Evolutionary conservation across 2,113 vertebrate genomes (phyloP).

Genomic region (Antennarius striatus): DNA sequence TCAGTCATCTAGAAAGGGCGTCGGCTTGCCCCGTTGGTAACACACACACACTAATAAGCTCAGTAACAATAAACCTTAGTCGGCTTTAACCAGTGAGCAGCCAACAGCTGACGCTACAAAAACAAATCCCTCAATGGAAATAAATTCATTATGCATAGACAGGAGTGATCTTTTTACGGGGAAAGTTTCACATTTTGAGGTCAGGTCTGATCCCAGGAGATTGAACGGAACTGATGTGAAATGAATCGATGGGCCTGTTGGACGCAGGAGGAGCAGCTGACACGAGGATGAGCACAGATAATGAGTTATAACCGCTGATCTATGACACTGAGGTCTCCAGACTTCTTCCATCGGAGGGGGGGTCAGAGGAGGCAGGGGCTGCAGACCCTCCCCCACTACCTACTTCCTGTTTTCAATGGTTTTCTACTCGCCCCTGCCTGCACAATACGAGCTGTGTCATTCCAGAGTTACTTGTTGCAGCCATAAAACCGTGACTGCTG

Average conservation of each 20-base stretch:
- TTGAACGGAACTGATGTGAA: constrained; percentile 38
- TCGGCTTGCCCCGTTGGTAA: constrained; percentile 12
- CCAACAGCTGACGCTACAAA: constrained; percentile 53
- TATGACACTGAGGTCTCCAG: constrained; percentile 42
- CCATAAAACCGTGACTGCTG: constrained; percentile 30
- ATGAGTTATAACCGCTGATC: constrained; percentile 56
- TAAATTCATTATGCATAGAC: constrained; percentile 31
- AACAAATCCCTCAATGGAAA: constrained; percentile 47
- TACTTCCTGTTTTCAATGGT: constrained; percentile 73
- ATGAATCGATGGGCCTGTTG: background rate
- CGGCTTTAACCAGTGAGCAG: constrained; percentile 66
- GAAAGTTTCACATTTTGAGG: background rate
- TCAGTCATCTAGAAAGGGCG: constrained; percentile 25
- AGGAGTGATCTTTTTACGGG: background rate
- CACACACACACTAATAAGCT: constrained; percentile 49
- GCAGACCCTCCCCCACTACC: constrained; percentile 63
- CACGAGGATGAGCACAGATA: background rate
- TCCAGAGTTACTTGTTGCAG: constrained; percentile 46
- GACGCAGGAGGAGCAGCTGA: constrained; percentile 15
- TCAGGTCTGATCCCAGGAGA: constrained; percentile 14
- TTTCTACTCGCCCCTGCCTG: constrained; percentile 61
- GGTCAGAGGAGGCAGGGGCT: constrained; percentile 21
- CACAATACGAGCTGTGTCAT: constrained; percentile 74
- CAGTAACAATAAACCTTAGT: constrained; percentile 68
- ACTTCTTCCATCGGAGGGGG: constrained; percentile 21